Evolutionary conservation across 2,888 invertebrate genomes (phyloP), one percentile per base, ranked within the genome.

Genomic region (Tenthredo livida): DNA sequence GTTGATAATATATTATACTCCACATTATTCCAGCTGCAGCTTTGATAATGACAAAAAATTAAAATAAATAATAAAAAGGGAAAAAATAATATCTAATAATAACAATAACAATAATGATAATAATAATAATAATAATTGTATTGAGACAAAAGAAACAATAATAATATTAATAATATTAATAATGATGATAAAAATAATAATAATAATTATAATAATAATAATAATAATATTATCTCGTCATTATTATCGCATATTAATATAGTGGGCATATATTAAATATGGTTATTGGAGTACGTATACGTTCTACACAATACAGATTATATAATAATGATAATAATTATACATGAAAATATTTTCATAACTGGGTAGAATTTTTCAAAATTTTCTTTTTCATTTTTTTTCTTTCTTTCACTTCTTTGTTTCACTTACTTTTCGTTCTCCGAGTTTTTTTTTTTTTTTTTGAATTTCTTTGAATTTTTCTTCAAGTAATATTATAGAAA

Each of bases 141-240:
- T 61, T 61, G 25, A 40, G 40, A 72, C 70, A 37, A 72, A 37
- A 25, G 61, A 61, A 61, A 61, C 61, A 61, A 61, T 61, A 61
- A 58, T 58, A 58, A 58, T 58, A 25, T 58, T 58, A 21, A 58
- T 58, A 21, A 58, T 21, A 58, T 29, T 29, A 29, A 29, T 2
- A 29, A 29, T 2, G 2, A 21, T 17, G 7, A 58, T 58, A 54
- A 58, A 21, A 58, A 61, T 25, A 10, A 61, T 61, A 58, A 21
- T 58, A 58, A 58, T 58, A 9, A 58, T 21, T 10, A 21, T n/a
- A 58, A 58, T 58, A 58, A 58, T 58, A 58, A 61, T 61, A 21
- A 61, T 61, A 58, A 58, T 58, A 58, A 7, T 58, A n/a, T n/a
- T 58, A 61, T 25, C 61, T 61, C 61, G 21, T 25, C 25, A 61